Conservation (phyloP, 1,140 invertebrate species). For the Zaprionus inermis region DNA sequence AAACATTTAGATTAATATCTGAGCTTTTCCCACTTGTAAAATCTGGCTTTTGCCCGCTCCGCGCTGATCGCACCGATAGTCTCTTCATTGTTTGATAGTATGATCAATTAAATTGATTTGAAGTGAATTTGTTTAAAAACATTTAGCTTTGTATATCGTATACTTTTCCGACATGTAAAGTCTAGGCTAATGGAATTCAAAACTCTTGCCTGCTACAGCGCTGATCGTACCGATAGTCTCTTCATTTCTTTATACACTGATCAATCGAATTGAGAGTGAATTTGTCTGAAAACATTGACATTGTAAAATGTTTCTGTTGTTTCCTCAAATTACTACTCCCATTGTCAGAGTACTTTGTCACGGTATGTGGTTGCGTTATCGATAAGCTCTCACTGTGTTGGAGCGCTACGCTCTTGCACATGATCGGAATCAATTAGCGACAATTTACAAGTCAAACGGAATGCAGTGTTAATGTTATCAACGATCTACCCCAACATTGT, state of each 20-base stretch:
- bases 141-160: too few species aligned
- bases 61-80: too few species aligned
- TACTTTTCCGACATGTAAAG: too few species aligned
- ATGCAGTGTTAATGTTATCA: slow-evolving; percentile 11
- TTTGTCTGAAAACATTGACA: background rate
- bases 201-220: too few species aligned
- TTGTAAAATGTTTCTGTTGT: background rate
- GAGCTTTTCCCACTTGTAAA: too few species aligned
- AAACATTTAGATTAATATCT: too few species aligned
- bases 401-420: background rate
- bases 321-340: background rate
- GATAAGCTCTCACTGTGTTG: background rate
- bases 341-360: background rate
- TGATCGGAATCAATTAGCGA: background rate
- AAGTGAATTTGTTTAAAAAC: slow-evolving; percentile 13
- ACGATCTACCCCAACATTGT: slow-evolving; percentile 53
- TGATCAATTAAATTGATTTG: slow-evolving; percentile 10
- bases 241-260: background rate
- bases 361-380: background rate
- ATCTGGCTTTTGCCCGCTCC: too few species aligned
- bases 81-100: too few species aligned
- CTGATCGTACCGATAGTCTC: too few species aligned
- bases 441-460: background rate
- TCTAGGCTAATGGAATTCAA: too few species aligned
- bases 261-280: slow-evolving; percentile 21